phyloP scores from a whole-genome alignment of 2,797 vertebrate genomes.

The Sebastes elongatus region DNA sequence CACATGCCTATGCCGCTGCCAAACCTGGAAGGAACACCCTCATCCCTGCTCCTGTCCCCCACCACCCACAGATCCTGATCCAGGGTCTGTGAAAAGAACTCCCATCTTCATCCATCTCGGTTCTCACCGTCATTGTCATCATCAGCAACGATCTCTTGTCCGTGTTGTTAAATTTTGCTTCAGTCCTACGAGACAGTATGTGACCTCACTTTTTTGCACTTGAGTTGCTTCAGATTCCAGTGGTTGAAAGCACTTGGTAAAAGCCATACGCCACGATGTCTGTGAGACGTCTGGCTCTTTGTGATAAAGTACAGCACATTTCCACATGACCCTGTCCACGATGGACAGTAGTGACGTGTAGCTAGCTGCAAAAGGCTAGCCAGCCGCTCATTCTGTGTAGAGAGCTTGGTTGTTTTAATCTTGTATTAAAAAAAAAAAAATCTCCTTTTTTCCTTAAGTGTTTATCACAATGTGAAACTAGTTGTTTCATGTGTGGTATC shows the following conservation, averaged over 20 bases:
- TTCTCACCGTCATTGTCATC: conserved; percentile 1
- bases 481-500: conserved; percentile 69
- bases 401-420: conserved; percentile 47
- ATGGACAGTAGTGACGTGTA: conserved; percentile 49
- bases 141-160: conserved; percentile 6
- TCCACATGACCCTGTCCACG: conserved; percentile 57
- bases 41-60: conserved; percentile 91
- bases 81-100: conserved; percentile 35
- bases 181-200: conserved; percentile 46
- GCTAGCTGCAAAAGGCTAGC: conserved; percentile 38
- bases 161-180: conserved; percentile 40
- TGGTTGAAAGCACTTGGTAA: conserved; percentile 77
- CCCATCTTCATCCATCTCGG: conserved; percentile 27
- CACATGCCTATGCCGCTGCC: conserved; percentile 93
- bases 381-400: conserved; percentile 42
- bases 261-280: conserved; percentile 69
- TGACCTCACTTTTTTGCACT: conserved; percentile 79
- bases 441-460: conserved; percentile 25
- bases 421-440: conserved; percentile 22
- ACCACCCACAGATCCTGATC: conserved; percentile 94
- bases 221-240: conserved; percentile 71
- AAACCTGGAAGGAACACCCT: conserved; percentile 90
- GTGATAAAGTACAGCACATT: conserved; percentile 66
- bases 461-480: conserved; percentile 84
- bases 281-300: conserved; percentile 60